Evolutionary conservation across 2,888 invertebrate genomes (phyloP).

Genomic region (Zygaena filipendulae): DNA sequence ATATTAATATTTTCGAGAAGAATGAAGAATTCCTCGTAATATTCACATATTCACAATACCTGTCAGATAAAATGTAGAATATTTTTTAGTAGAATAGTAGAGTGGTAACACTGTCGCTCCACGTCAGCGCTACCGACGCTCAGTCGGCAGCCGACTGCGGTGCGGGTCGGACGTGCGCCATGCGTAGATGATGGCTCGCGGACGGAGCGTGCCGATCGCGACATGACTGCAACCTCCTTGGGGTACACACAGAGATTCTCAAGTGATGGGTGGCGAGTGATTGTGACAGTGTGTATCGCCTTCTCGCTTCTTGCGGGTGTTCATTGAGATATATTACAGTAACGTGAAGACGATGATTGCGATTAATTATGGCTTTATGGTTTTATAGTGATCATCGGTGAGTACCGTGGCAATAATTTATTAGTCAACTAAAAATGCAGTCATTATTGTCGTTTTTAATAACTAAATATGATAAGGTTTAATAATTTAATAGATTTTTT

Average conservation of each 20-base stretch:
- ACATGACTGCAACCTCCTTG: slow-evolving; percentile 32
- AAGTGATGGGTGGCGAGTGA: slow-evolving; percentile 33
- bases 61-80: slow-evolving; percentile 3
- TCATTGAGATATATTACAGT: slow-evolving; percentile 7
- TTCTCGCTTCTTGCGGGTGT: slow-evolving; percentile 15
- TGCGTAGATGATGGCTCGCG: slow-evolving; percentile 29
- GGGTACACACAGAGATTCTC: slow-evolving; percentile 17
- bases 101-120: no score
- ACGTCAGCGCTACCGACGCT: no score
- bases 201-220: slow-evolving; percentile 24
- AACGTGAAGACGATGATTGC: slow-evolving; percentile 34
- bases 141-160: slow-evolving; percentile 49
- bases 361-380: slow-evolving; percentile 48
- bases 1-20: no score
- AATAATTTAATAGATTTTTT: no score
- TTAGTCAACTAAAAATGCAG: no score
- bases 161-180: slow-evolving; percentile 35
- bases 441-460: no score
- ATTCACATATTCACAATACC: no score
- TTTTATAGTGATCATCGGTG: slow-evolving; percentile 64
- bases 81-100: slow-evolving; percentile 6
- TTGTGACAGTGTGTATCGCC: slow-evolving; percentile 43
- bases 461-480: no score
- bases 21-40: no score
- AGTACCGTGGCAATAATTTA: no score